Conservation (phyloP, 2,797 vertebrate species). For the Antennarius maculatus region DNA sequence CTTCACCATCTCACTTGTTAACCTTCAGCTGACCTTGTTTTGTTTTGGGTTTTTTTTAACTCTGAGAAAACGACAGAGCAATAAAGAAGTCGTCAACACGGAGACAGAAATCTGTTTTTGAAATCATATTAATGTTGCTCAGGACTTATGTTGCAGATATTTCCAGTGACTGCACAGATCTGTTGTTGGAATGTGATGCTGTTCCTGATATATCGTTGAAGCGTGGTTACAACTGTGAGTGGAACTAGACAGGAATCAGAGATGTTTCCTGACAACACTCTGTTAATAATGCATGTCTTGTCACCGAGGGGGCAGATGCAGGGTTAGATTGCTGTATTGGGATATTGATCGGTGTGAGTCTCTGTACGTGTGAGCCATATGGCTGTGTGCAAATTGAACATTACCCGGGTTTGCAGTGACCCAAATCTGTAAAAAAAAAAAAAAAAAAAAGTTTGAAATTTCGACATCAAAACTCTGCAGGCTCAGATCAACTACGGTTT, state of each 20-base stretch:
- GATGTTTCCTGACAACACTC: conserved; percentile 61
- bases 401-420: conserved; percentile 1
- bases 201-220: conserved; percentile 21
- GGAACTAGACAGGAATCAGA: conserved; percentile 53
- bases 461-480: background rate
- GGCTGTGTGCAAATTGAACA: conserved; percentile 47
- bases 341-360: conserved; percentile 69
- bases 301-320: conserved; percentile 66
- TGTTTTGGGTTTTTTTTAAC: conserved; percentile 4
- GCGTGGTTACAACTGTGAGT: conserved; percentile 16
- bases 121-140: conserved; percentile 7
- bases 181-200: conserved; percentile 19
- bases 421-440: conserved; percentile 13
- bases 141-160: background rate
- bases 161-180: conserved; percentile 5
- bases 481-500: background rate
- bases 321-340: conserved; percentile 68
- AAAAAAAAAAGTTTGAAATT: background rate
- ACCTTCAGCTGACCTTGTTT: conserved; percentile 63
- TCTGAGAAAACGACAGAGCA: conserved; percentile 5
- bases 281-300: conserved; percentile 77
- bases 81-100: conserved; percentile 12
- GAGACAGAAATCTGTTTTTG: background rate
- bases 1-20: conserved; percentile 49
- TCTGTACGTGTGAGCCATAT: conserved; percentile 46